These are phyloP conservation scores for Sitta carolinensis DNA, from an alignment of 2,797 vertebrate genomes.

Conservation along the genomic window DNA sequence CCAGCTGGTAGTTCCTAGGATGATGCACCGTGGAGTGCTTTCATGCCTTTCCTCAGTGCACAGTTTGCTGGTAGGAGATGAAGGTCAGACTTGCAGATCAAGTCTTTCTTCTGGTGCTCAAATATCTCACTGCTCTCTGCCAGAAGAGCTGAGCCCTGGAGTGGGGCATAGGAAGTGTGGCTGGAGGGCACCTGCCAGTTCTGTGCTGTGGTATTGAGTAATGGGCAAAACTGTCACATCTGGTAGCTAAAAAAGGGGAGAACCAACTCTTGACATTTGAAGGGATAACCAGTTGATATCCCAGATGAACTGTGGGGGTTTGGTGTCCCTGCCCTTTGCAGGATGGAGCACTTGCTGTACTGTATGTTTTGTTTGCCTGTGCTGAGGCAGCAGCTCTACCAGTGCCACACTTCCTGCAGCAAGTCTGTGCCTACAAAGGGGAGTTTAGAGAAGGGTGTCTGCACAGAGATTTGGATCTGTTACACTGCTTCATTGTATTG, in stretches of 20 bases:
- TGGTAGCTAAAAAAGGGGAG: not conserved
- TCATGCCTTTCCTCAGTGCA: rapidly evolving
- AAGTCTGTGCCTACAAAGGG: not conserved
- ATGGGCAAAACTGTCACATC: rapidly evolving
- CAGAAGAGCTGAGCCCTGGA: not conserved
- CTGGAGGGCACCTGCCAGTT: not conserved
- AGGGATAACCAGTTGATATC: not conserved
- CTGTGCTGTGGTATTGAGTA: not conserved
- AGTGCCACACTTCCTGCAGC: rapidly evolving
- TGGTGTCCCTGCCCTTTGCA: not conserved
- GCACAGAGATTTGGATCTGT: not conserved
- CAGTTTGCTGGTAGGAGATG: not conserved
- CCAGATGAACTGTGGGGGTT: no score
- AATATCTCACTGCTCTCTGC: rapidly evolving
- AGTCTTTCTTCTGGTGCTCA: not conserved
- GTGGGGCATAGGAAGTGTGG: rapidly evolving
- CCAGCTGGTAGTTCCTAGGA: not conserved
- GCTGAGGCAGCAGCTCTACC: rapidly evolving
- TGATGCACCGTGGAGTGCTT: rapidly evolving
- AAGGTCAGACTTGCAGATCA: not conserved
- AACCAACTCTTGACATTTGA: not conserved
- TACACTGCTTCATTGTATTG: constrained; percentile 5
- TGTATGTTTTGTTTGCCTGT: rapidly evolving
- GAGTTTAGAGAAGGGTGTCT: not conserved
- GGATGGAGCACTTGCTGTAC: not conserved